phyloP scores from a whole-genome alignment of 2,797 vertebrate genomes.

The Manis crassicaudata region DNA sequence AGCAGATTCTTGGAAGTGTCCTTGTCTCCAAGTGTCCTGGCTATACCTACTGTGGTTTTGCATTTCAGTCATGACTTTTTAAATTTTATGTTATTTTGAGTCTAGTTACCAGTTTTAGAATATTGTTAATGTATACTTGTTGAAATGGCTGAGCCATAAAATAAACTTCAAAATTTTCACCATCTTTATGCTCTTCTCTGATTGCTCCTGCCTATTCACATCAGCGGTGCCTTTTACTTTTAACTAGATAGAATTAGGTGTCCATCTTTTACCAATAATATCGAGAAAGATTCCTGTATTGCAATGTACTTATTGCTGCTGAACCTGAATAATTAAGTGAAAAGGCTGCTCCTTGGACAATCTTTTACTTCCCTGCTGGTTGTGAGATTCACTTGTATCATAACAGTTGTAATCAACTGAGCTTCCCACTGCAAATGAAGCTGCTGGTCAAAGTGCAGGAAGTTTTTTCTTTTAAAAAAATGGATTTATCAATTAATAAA shows the following conservation, averaged over 20 bases:
- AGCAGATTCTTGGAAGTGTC: neutral
- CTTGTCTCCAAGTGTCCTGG: neutral
- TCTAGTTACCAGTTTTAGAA: neutral
- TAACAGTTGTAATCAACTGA: neutral
- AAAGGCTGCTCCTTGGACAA: neutral
- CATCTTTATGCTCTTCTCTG: neutral
- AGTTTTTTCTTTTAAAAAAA: neutral
- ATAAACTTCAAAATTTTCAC: neutral
- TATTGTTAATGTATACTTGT: constrained; percentile 41
- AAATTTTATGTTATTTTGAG: neutral
- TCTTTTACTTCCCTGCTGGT: neutral
- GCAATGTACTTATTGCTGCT: neutral
- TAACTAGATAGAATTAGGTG: neutral
- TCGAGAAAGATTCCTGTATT: neutral
- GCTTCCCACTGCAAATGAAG: neutral
- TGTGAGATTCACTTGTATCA: neutral
- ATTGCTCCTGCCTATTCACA: neutral
- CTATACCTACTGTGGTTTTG: no score
- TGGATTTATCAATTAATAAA: constrained; percentile 19
- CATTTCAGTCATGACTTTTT: no score
- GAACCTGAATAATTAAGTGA: neutral
- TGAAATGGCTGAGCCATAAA: constrained; percentile 25
- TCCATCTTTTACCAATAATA: constrained; percentile 8
- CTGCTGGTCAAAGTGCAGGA: neutral
- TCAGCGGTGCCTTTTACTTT: neutral